These are phyloP conservation scores for Hyperoplus lanceolatus DNA, from an alignment of 2,797 vertebrate species.

Conservation along the genomic window DNA sequence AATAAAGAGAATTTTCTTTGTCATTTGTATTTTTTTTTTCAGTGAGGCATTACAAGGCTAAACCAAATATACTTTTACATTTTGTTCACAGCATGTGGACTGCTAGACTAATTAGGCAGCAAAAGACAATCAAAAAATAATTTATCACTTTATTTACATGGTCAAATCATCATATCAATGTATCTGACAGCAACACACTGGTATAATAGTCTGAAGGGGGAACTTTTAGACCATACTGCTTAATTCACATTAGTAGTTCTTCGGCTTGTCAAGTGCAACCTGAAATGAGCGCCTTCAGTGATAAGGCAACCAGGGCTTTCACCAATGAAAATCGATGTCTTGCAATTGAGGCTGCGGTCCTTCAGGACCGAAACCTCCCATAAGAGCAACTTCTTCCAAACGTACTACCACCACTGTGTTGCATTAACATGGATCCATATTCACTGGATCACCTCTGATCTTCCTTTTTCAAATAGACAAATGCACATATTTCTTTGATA, in stretches of 20 bases:
- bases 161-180: conserved; percentile 11
- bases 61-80: background rate
- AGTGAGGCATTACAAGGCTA: too few relatives aligned
- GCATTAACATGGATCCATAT: too few relatives aligned
- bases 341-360: too few relatives aligned
- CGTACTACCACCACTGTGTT: too few relatives aligned
- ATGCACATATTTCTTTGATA: too few relatives aligned
- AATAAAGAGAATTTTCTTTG: conserved; percentile 88
- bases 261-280: conserved; percentile 18
- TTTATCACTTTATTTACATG: conserved; percentile 40
- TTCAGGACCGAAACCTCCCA: too few relatives aligned
- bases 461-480: too few relatives aligned
- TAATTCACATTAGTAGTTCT: conserved; percentile 57
- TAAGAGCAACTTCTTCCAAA: too few relatives aligned
- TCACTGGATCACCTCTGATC: too few relatives aligned
- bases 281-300: conserved; percentile 17
- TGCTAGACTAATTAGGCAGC: too few relatives aligned
- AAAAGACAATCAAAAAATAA: background rate
- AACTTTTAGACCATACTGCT: conserved; percentile 27
- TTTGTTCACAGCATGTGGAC: background rate
- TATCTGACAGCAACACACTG: conserved; percentile 25
- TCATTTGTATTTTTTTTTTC: conserved; percentile 41
- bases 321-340: conserved; percentile 35
- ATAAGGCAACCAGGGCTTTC: background rate
- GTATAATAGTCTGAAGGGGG: conserved; percentile 8